Evolutionary conservation across 2,888 invertebrate species (phyloP), one percentile per base, ranked within the genome.

Genomic region (Macrosoma leucophasiata): DNA sequence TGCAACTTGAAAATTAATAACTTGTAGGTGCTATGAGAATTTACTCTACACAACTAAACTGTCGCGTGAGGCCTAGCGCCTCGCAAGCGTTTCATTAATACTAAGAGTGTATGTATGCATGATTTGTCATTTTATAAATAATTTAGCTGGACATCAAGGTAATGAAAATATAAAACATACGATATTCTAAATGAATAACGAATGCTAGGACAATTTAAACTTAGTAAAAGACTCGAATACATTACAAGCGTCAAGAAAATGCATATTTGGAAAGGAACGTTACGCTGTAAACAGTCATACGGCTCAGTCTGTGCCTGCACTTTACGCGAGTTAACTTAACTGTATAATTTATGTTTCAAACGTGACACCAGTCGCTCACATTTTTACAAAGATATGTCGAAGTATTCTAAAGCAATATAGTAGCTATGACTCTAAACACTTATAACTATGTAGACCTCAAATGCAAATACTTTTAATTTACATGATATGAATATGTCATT

Each of bases 401-500:
- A 77, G 72, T 84, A 81, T 78, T 76, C 82, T 81, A 82, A 82
- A 82, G 82, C 81, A 78, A 74, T 78, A 76, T 69, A 68, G 73
- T 75, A 79, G 71, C 78, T 84, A 79, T 79, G 81, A 77, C 76
- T 79, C 77, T 81, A 81, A 77, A 71, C 65, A 72, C 81, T 79
- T 82, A 81, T 57, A 75, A 62, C 79, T 82, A 82, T 71, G 65
- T 77, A 82, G 82, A 82, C 81, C 82, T 84, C 82, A 84, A 84
- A 82, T 84, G 84, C 84, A 82, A 81, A 81, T 81, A 84, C 79
- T 82, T 79, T 55, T 72, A 79, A 77, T 82, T 79, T 82, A 84
- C 82, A 81, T 82, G 84, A 84, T 84, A 84, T 84, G 84, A 82
- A 81, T 81, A 79, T 77, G 79, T 79, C 77, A 75, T 77, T 79